A percentile compares a stretch with the other conserved stretches of the same genome.
These are phyloP conservation scores for Oryzias dopingdopingensis DNA, from an alignment of 2,797 vertebrate species.

Conservation along the genomic window DNA sequence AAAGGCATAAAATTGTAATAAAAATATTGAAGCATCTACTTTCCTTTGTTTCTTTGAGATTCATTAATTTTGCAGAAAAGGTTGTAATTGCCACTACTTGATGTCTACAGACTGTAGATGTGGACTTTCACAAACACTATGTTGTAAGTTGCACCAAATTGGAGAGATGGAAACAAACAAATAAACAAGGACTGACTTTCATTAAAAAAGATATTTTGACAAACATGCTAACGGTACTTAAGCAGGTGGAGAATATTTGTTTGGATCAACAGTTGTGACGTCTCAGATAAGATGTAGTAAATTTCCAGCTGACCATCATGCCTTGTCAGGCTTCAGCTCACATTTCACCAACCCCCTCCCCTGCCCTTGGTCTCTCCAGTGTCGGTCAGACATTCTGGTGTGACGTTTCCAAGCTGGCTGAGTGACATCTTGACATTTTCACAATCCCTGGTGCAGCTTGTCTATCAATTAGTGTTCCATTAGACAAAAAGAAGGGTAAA, in stretches of 20 bases:
- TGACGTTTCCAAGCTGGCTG: conserved; percentile 36
- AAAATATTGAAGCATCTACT: too few relatives aligned
- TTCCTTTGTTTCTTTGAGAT: too few relatives aligned
- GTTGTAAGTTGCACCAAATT: too few relatives aligned
- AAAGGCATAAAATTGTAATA: too few relatives aligned
- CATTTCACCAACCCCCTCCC: conserved; percentile 22
- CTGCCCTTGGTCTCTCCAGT: conserved; percentile 20
- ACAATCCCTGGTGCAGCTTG: conserved; percentile 9
- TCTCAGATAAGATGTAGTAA: conserved; percentile 19
- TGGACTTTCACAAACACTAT: too few relatives aligned
- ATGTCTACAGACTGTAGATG: too few relatives aligned
- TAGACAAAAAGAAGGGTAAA: not conserved
- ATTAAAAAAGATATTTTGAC: not conserved
- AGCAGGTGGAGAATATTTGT: not conserved
- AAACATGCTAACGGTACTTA: not conserved
- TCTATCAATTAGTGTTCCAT: not conserved
- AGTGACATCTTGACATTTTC: conserved; percentile 15
- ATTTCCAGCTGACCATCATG: conserved; percentile 15
- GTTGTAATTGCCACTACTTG: too few relatives aligned
- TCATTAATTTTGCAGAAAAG: too few relatives aligned
- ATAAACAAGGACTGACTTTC: too few relatives aligned
- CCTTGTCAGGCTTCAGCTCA: conserved; percentile 28
- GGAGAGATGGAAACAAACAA: too few relatives aligned
- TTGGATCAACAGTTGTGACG: not conserved
- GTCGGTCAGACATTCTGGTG: conserved; percentile 28